Conservation (phyloP, 2,113 vertebrate species). For the Colaptes auratus region DNA sequence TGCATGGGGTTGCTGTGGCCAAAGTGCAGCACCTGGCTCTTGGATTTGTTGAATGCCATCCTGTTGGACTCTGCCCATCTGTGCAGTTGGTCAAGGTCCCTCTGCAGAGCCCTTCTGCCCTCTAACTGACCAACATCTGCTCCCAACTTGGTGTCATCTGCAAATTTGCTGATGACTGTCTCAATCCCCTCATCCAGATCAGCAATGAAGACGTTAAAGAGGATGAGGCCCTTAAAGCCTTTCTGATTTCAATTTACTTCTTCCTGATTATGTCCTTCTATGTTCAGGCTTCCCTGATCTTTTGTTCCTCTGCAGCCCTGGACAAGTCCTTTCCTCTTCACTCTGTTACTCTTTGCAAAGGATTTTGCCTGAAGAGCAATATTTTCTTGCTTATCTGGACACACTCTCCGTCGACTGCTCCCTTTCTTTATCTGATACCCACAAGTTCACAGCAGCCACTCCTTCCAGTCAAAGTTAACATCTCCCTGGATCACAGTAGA, state of each 20-base stretch:
- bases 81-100: too few species aligned
- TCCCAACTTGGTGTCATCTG: too few species aligned
- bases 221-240: not conserved
- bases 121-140: too few species aligned
- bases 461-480: not conserved
- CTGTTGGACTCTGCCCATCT: too few species aligned
- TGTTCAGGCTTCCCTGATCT: not conserved
- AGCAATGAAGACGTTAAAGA: too few species aligned
- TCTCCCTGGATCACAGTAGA: not conserved
- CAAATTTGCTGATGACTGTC: too few species aligned
- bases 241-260: not conserved
- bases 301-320: not conserved
- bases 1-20: too few species aligned
- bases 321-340: not conserved
- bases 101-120: too few species aligned
- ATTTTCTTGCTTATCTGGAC: not conserved
- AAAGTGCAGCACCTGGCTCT: too few species aligned
- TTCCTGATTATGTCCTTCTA: not conserved
- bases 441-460: fast-evolving
- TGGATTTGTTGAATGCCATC: too few species aligned
- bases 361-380: not conserved
- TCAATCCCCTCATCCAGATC: too few species aligned
- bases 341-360: not conserved
- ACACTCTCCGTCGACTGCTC: not conserved
- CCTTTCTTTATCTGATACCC: not conserved